Evolutionary conservation across 2,888 invertebrate species (phyloP), one percentile per base, ranked within the genome.

Genomic region (Endomychus coccineus): DNA sequence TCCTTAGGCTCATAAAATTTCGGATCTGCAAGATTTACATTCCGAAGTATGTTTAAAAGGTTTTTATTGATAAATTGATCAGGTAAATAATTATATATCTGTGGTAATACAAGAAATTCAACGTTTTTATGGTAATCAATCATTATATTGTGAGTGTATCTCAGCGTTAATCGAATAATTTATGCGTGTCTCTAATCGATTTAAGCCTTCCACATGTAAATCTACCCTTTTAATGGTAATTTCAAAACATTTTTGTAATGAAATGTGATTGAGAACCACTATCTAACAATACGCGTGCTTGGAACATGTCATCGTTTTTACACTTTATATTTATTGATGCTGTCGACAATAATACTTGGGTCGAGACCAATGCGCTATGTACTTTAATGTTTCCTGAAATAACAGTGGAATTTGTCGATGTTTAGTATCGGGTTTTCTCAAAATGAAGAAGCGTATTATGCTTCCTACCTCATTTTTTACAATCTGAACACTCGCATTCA

Each of bases 1-100:
- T 15, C 11, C 7, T 2, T 9, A 7, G 33, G n/a, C 14, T 27
- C 23, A 13, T 27, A 12, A 32, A 32, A 32, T 10, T 32, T n/a
- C 23, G 33, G 33, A 15, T 32, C 24, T n/a, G 33, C 33, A n/a
- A 32, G 12, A 10, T 21, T 10, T 27, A 32, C 11, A 17, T 24
- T 24, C n/a, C 13, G n/a, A 10, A 23, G 25, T 7, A 32, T 32
- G 2, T 32, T 32, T 10, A 32, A 32, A 11, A 16, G 11, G 4
- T 34, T 27, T 9, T 14, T 13, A 13, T 12, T 10, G 7, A 34
- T 9, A 7, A 11, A 25, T 11, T 25, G 9, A 11, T 9, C 7
- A 9, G n/a, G 27, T 9, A 25, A 9, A 6, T 6, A 11, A 9
- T 25, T 10, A 25, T 6, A 9, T 7, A 25, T 25, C 6, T 25